A percentile compares a stretch with the other conserved stretches of the same genome.
Conservation (phyloP, 2,888 invertebrate species). For the Scaptomyza parva region DNA sequence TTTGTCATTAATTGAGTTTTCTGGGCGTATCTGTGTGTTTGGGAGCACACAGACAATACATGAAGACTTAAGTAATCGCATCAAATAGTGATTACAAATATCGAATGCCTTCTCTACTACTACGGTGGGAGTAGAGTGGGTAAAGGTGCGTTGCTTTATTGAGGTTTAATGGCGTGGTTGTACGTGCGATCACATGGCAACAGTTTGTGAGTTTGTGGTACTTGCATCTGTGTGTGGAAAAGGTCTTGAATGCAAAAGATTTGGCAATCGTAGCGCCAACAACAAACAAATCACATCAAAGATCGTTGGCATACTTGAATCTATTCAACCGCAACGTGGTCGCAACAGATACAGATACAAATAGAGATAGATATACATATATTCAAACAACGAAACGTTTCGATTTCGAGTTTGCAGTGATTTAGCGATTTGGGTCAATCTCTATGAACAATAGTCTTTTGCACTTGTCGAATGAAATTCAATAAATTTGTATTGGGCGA, state of each 20-base stretch:
- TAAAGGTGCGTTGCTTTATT: constrained; percentile 32
- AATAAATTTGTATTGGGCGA: constrained; percentile 48
- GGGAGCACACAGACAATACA: background rate
- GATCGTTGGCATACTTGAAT: constrained; percentile 67
- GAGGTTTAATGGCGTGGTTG: constrained; percentile 52
- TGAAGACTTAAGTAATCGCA: constrained; percentile 63
- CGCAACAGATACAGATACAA: constrained; percentile 55
- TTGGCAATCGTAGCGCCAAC: constrained; percentile 67
- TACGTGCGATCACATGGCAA: constrained; percentile 65
- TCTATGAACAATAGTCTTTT: constrained; percentile 56
- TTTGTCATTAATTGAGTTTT: constrained; percentile 45
- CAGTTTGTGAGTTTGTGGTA: constrained; percentile 39
- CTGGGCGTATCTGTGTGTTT: constrained; percentile 49
- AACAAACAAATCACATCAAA: constrained; percentile 64
- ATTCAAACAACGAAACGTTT: constrained; percentile 38
- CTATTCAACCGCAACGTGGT: constrained; percentile 78
- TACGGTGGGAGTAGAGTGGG: constrained; percentile 4
- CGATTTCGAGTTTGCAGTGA: constrained; percentile 40
- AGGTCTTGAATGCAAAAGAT: constrained; percentile 74
- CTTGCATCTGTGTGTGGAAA: constrained; percentile 61
- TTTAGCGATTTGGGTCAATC: constrained; percentile 72
- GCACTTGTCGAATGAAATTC: constrained; percentile 60
- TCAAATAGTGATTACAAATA: constrained; percentile 60
- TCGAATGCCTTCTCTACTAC: constrained; percentile 33
- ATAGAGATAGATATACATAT: constrained; percentile 25